phyloP scores from a whole-genome alignment of 2,888 invertebrate genomes.

The Sabellastarte sp. region DNA sequence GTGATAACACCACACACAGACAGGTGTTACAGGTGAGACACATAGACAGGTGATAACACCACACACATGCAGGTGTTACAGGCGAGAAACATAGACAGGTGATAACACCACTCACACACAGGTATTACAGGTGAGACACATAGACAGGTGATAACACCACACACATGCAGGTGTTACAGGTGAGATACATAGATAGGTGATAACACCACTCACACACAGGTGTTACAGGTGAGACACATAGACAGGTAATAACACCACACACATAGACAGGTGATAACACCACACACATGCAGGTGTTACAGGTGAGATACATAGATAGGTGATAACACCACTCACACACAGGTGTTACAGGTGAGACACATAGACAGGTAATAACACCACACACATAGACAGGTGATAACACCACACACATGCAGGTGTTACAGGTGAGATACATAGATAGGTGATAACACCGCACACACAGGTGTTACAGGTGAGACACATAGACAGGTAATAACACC shows the following conservation, averaged over 20 bases:
- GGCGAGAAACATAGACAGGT: conserved; percentile 54
- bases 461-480: conserved; percentile 55
- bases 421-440: conserved; percentile 56
- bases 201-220: conserved; percentile 87
- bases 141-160: conserved; percentile 58
- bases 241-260: conserved; percentile 74
- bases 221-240: conserved; percentile 51
- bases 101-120: conserved; percentile 59
- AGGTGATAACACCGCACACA: conserved; percentile 59
- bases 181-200: conserved; percentile 87
- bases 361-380: background rate
- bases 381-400: background rate
- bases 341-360: conserved; percentile 56
- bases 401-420: conserved; percentile 16
- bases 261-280: conserved; percentile 91
- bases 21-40: conserved; percentile 58
- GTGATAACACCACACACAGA: conserved; percentile 60
- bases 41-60: conserved; percentile 58
- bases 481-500: conserved; percentile 43
- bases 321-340: conserved; percentile 59
- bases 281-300: conserved; percentile 74
- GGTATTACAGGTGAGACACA: conserved; percentile 55
- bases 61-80: conserved; percentile 58
- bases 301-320: conserved; percentile 56
- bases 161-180: conserved; percentile 59